A percentile compares a stretch with the other conserved stretches of the same genome.
Evolutionary conservation across 92 coral and sea anemone species (phyloP).

Genomic region (Parazoanthus darwini): DNA sequence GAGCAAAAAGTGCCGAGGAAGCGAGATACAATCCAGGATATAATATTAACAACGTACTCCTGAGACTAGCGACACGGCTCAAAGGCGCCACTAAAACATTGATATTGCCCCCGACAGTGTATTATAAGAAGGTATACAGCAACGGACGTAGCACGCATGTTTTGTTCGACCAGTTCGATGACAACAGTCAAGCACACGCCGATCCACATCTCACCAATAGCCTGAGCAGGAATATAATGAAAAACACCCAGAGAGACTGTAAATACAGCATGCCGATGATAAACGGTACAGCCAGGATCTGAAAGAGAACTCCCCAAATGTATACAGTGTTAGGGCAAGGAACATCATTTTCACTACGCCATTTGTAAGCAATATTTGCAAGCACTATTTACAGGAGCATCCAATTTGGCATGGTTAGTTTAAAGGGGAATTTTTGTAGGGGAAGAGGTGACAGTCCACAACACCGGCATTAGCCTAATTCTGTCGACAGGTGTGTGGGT

Average conservation of each 20-base stretch:
- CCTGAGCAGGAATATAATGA: conserved; percentile 2
- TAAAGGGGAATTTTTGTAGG: too few species aligned
- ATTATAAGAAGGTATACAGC: conserved; percentile 22
- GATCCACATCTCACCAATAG: conserved; percentile 34
- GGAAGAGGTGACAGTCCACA: too few species aligned
- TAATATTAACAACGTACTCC: not conserved
- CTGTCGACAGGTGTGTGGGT: too few species aligned
- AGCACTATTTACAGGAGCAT: too few species aligned
- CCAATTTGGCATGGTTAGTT: too few species aligned
- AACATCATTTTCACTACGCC: too few species aligned
- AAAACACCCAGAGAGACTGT: conserved; percentile 24
- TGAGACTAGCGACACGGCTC: conserved; percentile 10
- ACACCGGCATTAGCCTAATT: too few species aligned
- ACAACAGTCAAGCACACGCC: conserved; percentile 25
- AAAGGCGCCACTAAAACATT: conserved; percentile 25
- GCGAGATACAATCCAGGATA: conserved; percentile 31
- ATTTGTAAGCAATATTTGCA: too few species aligned
- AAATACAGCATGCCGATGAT: conserved; percentile 13
- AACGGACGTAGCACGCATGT: conserved; percentile 30
- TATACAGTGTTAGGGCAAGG: not conserved
- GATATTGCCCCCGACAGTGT: conserved; percentile 41
- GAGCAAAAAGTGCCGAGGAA: conserved; percentile 5
- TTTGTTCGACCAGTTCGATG: conserved; percentile 17
- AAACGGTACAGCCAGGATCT: conserved; percentile 26
- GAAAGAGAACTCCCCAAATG: not conserved